Evolutionary conservation across 2,888 invertebrate species (phyloP), one percentile per base, ranked within the genome.

Genomic region (Toxonevra muliebris): DNA sequence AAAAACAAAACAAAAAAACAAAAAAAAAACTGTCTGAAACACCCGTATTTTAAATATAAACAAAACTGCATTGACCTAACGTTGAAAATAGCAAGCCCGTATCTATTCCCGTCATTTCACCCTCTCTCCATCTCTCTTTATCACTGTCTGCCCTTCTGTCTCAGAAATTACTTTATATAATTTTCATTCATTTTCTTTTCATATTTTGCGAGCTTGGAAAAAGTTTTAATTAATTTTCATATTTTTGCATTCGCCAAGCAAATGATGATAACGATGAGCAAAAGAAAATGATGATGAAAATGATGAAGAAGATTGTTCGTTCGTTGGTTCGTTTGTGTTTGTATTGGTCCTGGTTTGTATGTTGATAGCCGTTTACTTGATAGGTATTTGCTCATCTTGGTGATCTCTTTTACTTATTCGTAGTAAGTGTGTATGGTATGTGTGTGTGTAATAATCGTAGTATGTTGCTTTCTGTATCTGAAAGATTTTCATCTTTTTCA

Each of bases 141-240:
- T 53, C 30, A 53, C 30, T 45, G 45, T 45, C 15, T 15, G 19
- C 2, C 13, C 10, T 11, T 20, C 9, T 15, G 13, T n/a, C 62
- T 54, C 20, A 3, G 40, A n/a, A 11, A 45, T 19, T 30, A 40
- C 2, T 48, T 30, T 4, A n/a, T n/a, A n/a, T n/a, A n/a, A n/a
- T n/a, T n/a, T n/a, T n/a, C n/a, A n/a, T n/a, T n/a, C n/a, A 48
- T 63, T 64, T 64, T 7, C 64, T 60, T 64, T 62, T 55, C 19
- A n/a, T 54, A 58, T 50, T 55, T 53, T 62, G 45, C 40, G 55
- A 62, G 64, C 67, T 67, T 57, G 64, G n/a, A 54, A 55, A 70
- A 70, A 70, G 59, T 70, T 68, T 70, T 70, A 70, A 70, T 70
- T 70, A 70, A 68, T 70, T 70, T 70, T 65, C 68, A 70, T 70